Evolutionary conservation across 2,113 vertebrate genomes (phyloP), one percentile per base, ranked within the genome.

Genomic region (Callionymus lyra): DNA sequence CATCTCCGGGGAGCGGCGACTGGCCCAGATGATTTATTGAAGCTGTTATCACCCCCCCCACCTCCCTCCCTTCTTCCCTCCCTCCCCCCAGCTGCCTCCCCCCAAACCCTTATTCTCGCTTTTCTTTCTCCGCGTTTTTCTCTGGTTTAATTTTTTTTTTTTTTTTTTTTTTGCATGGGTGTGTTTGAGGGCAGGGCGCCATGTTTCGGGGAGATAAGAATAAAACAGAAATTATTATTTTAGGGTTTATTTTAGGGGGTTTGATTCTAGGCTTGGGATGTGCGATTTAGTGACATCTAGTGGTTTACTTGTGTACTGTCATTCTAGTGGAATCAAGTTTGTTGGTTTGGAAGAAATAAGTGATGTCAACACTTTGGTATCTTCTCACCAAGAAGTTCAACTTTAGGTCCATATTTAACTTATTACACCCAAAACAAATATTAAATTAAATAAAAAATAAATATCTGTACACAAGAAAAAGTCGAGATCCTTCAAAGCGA

Each of bases 1-100:
- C 70, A 72, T 83, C 86, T 84, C 86, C 59, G 57, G 85, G 83
- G 86, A 87, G 74, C 66, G 53, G 68, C 68, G 72, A 77, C 68
- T 83, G 76, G 79, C 70, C 69, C 72, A 68, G 70, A 84, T 84
- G 84, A 87, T 86, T 88, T 86, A 86, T 84, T 84, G 80, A 82
- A 80, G 82, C 79, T 82, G 84, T 84, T 86, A 79, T 75, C 65
- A 63, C 59, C 67, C 56, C 52, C 59, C 46, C 39, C 31, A 51
- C 44, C 38, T 35, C 33, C 6, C 41, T 31, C 34, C 41, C 35
- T 12, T 50, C 55, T 68, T 65, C 62, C 64, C n/a, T 75, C 65
- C 60, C 59, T 64, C 56, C 54, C 59, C 45, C 38, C 31, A 51
- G 84, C 84, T 86, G 78, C 73, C 65, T 61, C 59, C 67, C 56